These are phyloP conservation scores for Rhynchopsitta pachyrhyncha DNA, from an alignment of 2,113 vertebrate species.

Conservation along the genomic window DNA sequence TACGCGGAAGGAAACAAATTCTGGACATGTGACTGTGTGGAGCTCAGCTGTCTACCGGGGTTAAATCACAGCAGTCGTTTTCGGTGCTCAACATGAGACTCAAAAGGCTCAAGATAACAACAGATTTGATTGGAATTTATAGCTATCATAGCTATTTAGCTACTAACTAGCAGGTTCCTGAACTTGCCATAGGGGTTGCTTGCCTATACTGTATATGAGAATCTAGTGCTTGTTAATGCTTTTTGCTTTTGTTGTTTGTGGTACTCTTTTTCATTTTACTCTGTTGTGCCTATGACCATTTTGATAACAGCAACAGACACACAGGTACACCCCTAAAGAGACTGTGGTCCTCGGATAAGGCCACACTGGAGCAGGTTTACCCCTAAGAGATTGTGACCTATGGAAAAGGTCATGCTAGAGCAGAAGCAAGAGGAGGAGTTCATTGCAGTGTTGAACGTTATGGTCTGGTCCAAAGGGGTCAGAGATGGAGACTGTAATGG, in stretches of 20 bases:
- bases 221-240: not conserved
- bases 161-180: not conserved
- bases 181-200: not conserved
- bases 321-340: not conserved
- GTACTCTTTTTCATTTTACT: not conserved
- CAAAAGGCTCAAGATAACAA: rapidly evolving
- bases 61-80: not conserved
- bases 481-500: not conserved
- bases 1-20: not conserved
- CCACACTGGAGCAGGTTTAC: not conserved
- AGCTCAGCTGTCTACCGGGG: not conserved
- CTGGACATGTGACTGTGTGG: not conserved
- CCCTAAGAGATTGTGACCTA: not conserved
- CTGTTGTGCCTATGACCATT: not conserved
- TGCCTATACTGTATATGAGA: not conserved
- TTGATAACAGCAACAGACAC: not conserved
- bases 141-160: not conserved
- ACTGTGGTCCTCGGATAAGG: not conserved
- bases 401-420: not conserved
- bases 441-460: not conserved
- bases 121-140: not conserved
- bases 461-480: not conserved
- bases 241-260: not conserved
- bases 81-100: not conserved
- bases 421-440: not conserved